A percentile compares a stretch with the other conserved stretches of the same genome.
These are phyloP conservation scores for Ochropleura plecta DNA, from an alignment of 2,888 invertebrate genomes.

Conservation along the genomic window DNA sequence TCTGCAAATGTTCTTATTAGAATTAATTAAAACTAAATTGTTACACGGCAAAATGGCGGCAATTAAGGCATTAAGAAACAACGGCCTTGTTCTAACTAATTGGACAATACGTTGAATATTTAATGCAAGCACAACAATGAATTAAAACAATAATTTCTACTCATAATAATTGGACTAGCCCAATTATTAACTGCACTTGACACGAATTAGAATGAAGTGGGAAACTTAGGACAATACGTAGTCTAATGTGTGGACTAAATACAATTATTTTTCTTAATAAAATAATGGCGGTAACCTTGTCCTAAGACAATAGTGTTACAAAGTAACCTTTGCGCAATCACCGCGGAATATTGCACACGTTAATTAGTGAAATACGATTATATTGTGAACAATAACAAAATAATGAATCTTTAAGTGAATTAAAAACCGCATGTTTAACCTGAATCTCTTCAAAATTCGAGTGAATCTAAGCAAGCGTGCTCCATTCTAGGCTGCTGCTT, in stretches of 20 bases:
- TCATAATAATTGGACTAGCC: slow-evolving; percentile 77
- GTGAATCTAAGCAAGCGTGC: too few relatives aligned
- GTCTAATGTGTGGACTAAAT: slow-evolving; percentile 62
- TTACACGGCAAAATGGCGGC: slow-evolving; percentile 72
- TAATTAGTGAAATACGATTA: slow-evolving; percentile 59
- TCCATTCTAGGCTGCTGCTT: too few relatives aligned
- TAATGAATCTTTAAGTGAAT: not conserved
- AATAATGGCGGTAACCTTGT: slow-evolving; percentile 67
- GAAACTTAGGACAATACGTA: slow-evolving; percentile 82
- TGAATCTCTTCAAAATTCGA: too few relatives aligned
- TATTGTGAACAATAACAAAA: slow-evolving; percentile 15
- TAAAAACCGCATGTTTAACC: not conserved
- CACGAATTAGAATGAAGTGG: slow-evolving; percentile 82
- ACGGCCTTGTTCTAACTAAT: slow-evolving; percentile 80
- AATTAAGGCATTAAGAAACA: slow-evolving; percentile 79
- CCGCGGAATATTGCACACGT: slow-evolving; percentile 61
- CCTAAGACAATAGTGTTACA: slow-evolving; percentile 72
- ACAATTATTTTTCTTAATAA: slow-evolving; percentile 67
- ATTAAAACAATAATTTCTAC: slow-evolving; percentile 78
- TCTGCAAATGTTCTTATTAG: slow-evolving; percentile 65
- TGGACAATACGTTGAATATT: slow-evolving; percentile 73
- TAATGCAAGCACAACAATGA: slow-evolving; percentile 76
- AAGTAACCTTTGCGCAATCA: slow-evolving; percentile 64
- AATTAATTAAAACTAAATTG: slow-evolving; percentile 71
- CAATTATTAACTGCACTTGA: slow-evolving; percentile 85